A percentile compares a stretch with the other conserved stretches of the same genome.
These are phyloP conservation scores for Enteromius anoplus DNA, from an alignment of 2,797 vertebrate species.

Conservation along the genomic window DNA sequence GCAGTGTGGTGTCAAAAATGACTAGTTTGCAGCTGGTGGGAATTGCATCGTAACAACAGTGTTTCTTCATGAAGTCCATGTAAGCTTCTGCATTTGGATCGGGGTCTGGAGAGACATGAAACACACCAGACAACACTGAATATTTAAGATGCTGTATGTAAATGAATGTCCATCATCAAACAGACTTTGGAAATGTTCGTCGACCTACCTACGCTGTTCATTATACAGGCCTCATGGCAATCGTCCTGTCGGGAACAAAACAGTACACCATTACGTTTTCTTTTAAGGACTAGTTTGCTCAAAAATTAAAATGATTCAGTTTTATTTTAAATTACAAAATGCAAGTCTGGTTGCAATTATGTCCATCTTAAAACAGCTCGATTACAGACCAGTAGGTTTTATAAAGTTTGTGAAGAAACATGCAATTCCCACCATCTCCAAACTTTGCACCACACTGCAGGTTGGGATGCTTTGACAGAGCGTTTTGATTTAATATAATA, in stretches of 20 bases:
- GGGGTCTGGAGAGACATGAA: slow-evolving; percentile 4
- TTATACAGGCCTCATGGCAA: slow-evolving; percentile 15
- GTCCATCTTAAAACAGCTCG: neutral
- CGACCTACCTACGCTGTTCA: slow-evolving; percentile 49
- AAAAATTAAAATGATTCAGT: neutral
- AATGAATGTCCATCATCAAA: neutral
- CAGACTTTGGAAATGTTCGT: neutral
- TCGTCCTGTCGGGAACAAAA: slow-evolving; percentile 9
- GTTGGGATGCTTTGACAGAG: slow-evolving; percentile 16
- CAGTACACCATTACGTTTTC: neutral
- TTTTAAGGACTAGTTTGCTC: neutral
- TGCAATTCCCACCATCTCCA: slow-evolving; percentile 92
- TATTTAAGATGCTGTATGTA: neutral
- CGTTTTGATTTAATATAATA: neutral
- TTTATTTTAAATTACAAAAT: neutral
- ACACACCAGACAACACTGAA: neutral
- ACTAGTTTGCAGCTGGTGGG: slow-evolving; percentile 96
- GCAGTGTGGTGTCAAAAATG: slow-evolving; percentile 84
- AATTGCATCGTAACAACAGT: slow-evolving; percentile 90
- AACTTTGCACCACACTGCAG: slow-evolving; percentile 83
- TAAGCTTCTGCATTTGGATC: slow-evolving; percentile 81
- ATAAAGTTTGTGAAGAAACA: slow-evolving; percentile 76
- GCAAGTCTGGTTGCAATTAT: neutral
- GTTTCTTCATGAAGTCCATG: slow-evolving; percentile 92
- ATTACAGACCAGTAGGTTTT: too few species aligned